Evolutionary conservation across 2,113 vertebrate species (phyloP).

Genomic region (Protobothrops flavoviridis): DNA sequence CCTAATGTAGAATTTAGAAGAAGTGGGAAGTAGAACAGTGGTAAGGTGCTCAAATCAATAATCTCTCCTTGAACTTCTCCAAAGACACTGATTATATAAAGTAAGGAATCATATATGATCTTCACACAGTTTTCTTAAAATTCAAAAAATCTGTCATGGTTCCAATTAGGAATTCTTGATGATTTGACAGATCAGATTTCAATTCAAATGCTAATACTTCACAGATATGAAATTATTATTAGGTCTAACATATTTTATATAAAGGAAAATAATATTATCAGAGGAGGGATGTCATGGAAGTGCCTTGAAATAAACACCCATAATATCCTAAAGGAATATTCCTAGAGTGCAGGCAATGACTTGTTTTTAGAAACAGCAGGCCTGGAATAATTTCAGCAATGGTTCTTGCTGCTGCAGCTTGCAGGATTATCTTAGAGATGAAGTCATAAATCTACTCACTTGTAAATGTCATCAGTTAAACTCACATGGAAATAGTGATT

Average conservation of each 20-base stretch:
- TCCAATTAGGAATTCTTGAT: background rate
- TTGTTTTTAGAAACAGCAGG: background rate
- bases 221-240: background rate
- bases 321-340: slow-evolving; percentile 10
- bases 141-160: background rate
- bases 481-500: background rate
- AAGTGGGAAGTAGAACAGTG: background rate
- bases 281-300: background rate
- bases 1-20: background rate
- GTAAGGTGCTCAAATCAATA: background rate
- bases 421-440: background rate
- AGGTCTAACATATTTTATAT: background rate
- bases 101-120: background rate
- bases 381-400: slow-evolving; percentile 12
- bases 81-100: background rate
- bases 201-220: slow-evolving; percentile 2
- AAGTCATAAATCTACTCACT: slow-evolving; percentile 18
- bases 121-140: background rate
- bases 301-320: slow-evolving; percentile 1
- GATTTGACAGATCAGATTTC: background rate
- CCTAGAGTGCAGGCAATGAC: slow-evolving; percentile 7
- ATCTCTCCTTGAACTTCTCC: background rate
- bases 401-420: background rate
- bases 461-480: slow-evolving; percentile 16
- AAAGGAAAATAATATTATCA: slow-evolving; percentile 12